Conservation (phyloP, 2,888 invertebrate species). For the Leucophenga montana region DNA sequence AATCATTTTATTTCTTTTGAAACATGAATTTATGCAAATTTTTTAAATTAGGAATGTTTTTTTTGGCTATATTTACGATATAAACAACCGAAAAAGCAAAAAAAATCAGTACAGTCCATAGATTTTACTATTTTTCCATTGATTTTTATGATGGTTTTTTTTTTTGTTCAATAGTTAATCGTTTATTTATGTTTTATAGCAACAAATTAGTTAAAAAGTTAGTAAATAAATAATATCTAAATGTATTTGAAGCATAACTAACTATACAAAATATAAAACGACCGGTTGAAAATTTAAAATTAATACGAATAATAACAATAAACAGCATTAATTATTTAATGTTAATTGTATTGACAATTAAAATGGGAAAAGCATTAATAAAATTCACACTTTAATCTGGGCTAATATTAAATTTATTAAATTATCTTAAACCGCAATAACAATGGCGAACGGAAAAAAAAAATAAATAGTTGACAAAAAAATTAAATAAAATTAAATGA, state of each 20-base stretch:
- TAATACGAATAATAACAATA: slow-evolving; percentile 19
- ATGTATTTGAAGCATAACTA: slow-evolving; percentile 1
- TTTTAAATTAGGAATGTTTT: too few relatives aligned
- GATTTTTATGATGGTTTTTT: too few relatives aligned
- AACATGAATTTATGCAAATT: neutral
- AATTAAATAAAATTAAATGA: slow-evolving; percentile 2
- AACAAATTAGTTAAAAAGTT: too few relatives aligned
- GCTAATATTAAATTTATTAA: slow-evolving; percentile 24
- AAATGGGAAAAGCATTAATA: slow-evolving; percentile 22
- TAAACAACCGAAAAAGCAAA: too few relatives aligned
- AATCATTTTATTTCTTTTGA: neutral
- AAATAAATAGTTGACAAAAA: neutral
- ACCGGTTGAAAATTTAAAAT: slow-evolving; percentile 2
- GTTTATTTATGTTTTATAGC: too few relatives aligned
- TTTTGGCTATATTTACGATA: too few relatives aligned
- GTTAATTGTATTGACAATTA: slow-evolving; percentile 25
- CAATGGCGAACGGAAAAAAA: neutral
- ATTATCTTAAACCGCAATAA: slow-evolving; percentile 2
- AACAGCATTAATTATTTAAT: slow-evolving; percentile 11
- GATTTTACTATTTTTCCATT: too few relatives aligned
- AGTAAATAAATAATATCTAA: too few relatives aligned
- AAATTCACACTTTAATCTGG: slow-evolving; percentile 24
- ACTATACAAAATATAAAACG: neutral
- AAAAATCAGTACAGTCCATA: too few relatives aligned
- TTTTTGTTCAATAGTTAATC: too few relatives aligned